phyloP scores from a whole-genome alignment of 2,113 vertebrate genomes.

The Macrotis lagotis region DNA sequence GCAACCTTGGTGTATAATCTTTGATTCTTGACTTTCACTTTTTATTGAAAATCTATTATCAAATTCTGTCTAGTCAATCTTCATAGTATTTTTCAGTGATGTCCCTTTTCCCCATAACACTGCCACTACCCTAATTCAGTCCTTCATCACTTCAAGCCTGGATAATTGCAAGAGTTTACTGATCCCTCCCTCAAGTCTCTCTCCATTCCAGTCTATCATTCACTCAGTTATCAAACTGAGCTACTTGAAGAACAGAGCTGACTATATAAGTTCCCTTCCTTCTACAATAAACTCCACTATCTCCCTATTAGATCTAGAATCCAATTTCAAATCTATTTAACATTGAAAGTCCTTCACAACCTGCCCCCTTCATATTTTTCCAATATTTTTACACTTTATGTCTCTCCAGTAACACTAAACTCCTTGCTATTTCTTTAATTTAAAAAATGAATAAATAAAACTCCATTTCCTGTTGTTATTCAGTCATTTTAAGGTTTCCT shows the following conservation, averaged over 20 bases:
- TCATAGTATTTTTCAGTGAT: not conserved
- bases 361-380: not conserved
- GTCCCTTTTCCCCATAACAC: not conserved
- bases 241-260: not conserved
- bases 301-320: not conserved
- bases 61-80: not conserved
- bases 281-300: not conserved
- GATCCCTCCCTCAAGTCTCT: not conserved
- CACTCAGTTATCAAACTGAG: not conserved
- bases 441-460: not conserved
- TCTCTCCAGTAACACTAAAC: not conserved
- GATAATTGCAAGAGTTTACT: not conserved
- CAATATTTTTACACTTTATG: not conserved
- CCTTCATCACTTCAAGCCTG: not conserved
- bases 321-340: not conserved
- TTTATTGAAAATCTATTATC: not conserved
- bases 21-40: not conserved
- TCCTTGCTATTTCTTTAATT: not conserved
- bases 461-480: not conserved
- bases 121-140: not conserved
- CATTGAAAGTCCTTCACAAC: not conserved
- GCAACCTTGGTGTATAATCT: not conserved
- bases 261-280: not conserved
- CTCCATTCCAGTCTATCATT: not conserved
- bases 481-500: not conserved